Evolutionary conservation across 2,797 vertebrate species (phyloP).

Genomic region (Platyrinchus mystaceus): DNA sequence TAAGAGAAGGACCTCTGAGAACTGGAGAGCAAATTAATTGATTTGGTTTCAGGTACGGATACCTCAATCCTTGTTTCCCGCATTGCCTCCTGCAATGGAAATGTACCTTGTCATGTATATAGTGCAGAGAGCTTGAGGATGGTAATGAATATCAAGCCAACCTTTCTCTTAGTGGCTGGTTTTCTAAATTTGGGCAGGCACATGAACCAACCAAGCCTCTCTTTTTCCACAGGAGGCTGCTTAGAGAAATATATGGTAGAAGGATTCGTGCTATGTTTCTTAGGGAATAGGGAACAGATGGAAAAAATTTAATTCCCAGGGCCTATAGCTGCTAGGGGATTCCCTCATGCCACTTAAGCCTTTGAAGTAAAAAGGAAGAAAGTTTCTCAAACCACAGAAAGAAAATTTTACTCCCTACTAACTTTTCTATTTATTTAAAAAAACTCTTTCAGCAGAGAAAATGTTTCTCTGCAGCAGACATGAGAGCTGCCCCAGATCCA

Average conservation of each 20-base stretch:
- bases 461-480: conserved; percentile 42
- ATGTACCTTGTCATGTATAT: conserved; percentile 53
- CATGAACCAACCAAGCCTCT: conserved; percentile 61
- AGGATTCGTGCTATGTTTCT: conserved; percentile 53
- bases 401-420: conserved; percentile 55
- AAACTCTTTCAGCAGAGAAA: conserved; percentile 51
- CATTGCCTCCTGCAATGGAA: conserved; percentile 57
- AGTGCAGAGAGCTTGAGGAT: conserved; percentile 51
- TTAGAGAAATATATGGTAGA: conserved; percentile 72
- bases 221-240: conserved; percentile 69
- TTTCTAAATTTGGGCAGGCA: conserved; percentile 59
- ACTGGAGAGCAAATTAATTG: conserved; percentile 47
- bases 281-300: conserved; percentile 71
- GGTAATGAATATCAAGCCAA: conserved; percentile 54
- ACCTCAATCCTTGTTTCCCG: conserved; percentile 54
- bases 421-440: conserved; percentile 57
- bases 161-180: conserved; percentile 47
- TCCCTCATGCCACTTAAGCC: conserved; percentile 61
- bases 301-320: conserved; percentile 73
- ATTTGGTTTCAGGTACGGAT: conserved; percentile 57
- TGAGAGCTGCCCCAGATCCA: conserved; percentile 4
- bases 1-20: conserved; percentile 42
- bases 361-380: conserved; percentile 72
- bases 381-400: conserved; percentile 55
- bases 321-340: conserved; percentile 66